Conservation (phyloP, 2,113 vertebrate genomes). For the Sylvia atricapilla region DNA sequence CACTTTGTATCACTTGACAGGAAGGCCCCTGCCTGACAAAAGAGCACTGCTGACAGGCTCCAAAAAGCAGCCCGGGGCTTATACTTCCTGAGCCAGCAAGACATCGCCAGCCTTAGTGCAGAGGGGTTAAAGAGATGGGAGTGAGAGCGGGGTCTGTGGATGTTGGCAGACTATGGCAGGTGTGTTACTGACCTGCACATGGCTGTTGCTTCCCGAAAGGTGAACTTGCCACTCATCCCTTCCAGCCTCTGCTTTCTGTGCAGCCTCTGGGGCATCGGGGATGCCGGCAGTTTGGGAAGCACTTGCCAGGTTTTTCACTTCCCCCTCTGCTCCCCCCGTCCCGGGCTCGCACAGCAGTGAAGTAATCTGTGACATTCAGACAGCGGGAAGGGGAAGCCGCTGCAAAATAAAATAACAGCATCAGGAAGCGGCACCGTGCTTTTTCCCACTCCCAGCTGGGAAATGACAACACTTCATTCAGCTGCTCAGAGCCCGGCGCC, state of each 20-base stretch:
- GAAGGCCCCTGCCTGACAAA: conserved; percentile 57
- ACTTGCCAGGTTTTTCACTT: not conserved
- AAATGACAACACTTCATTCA: conserved; percentile 51
- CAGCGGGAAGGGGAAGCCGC: conserved; percentile 62
- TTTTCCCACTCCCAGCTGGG: conserved; percentile 51
- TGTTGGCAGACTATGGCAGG: not conserved
- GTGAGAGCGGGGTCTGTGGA: not conserved
- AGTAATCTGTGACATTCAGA: conserved; percentile 56
- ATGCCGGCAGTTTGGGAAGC: not conserved
- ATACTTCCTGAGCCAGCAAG: not conserved
- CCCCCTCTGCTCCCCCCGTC: not conserved
- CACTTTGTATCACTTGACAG: conserved; percentile 61
- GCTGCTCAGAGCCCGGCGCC: not conserved
- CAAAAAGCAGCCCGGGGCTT: conserved; percentile 27
- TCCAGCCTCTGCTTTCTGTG: not conserved
- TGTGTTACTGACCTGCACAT: not conserved
- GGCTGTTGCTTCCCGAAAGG: not conserved
- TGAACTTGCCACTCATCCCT: not conserved
- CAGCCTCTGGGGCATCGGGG: not conserved
- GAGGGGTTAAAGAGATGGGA: not conserved
- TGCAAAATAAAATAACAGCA: conserved; percentile 60
- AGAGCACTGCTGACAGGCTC: conserved; percentile 39
- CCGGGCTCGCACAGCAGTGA: not conserved
- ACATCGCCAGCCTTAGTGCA: not conserved
- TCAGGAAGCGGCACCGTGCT: conserved; percentile 43